Percentiles rank a stretch among this genome's conserved stretches.
phyloP scores from a whole-genome alignment of 2,113 vertebrate species.

The Vimba vimba region DNA sequence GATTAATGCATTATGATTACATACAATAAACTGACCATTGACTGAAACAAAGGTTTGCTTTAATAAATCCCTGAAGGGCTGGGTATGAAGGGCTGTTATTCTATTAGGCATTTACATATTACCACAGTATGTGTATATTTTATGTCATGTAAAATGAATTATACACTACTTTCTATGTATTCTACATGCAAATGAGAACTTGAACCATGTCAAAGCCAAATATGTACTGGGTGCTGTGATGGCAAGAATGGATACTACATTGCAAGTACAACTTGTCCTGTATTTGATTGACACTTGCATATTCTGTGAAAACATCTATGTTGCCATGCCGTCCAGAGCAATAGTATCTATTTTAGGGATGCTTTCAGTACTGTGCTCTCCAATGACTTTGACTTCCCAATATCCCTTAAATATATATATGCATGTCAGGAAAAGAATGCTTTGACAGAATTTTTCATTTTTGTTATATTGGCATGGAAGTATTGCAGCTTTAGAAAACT shows the following conservation, averaged over 20 bases:
- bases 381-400: conserved; percentile 31
- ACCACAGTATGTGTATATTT: conserved; percentile 35
- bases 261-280: background rate
- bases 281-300: conserved; percentile 8
- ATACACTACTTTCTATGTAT: conserved; percentile 34
- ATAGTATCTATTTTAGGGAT: conserved; percentile 8
- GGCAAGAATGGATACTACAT: conserved; percentile 20
- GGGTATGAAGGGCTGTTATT: conserved; percentile 34
- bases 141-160: conserved; percentile 18
- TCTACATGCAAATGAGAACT: background rate
- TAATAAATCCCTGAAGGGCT: conserved; percentile 27
- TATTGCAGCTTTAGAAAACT: background rate
- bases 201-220: conserved; percentile 37
- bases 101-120: background rate
- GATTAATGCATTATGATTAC: background rate
- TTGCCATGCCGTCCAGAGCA: background rate
- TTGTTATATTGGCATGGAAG: conserved; percentile 21
- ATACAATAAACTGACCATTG: conserved; percentile 3
- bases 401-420: conserved; percentile 19
- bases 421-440: conserved; percentile 35
- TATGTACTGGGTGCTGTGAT: conserved; percentile 26
- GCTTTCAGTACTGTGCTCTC: conserved; percentile 24
- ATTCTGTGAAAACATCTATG: conserved; percentile 10
- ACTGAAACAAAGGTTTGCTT: background rate
- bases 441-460: background rate